A percentile compares a stretch with the other conserved stretches of the same genome.
Evolutionary conservation across 1,140 invertebrate genomes (phyloP).

Genomic region (Bilobella aurantiaca): DNA sequence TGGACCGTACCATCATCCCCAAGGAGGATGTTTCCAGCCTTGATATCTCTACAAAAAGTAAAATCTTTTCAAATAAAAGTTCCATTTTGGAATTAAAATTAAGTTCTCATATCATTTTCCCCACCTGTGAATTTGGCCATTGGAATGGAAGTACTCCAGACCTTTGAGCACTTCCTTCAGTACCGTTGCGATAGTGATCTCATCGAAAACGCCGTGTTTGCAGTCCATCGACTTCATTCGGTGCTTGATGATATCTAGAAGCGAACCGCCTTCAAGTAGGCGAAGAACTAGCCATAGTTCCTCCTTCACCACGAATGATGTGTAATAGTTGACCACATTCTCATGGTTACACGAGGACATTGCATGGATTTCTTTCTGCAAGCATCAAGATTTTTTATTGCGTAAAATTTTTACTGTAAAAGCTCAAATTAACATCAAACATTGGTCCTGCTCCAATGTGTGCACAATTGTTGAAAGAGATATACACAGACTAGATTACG

Average conservation of each 20-base stretch:
- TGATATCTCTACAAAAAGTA: too few relatives aligned
- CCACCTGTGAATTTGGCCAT: constrained; percentile 98
- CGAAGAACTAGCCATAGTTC: constrained; percentile 94
- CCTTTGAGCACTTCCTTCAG: constrained; percentile 96
- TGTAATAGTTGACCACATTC: constrained; percentile 99
- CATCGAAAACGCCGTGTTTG: constrained; percentile 94
- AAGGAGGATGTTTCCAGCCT: constrained; percentile 95
- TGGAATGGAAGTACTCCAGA: constrained; percentile 96
- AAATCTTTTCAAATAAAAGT: too few relatives aligned
- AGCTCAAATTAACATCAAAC: not conserved
- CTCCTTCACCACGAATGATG: constrained; percentile 94
- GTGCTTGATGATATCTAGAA: constrained; percentile 96
- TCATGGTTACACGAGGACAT: constrained; percentile 99
- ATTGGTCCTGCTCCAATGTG: too few relatives aligned
- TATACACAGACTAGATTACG: too few relatives aligned
- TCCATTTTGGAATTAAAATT: too few relatives aligned
- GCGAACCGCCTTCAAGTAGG: constrained; percentile 73
- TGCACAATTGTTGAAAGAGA: too few relatives aligned
- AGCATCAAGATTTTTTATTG: not conserved
- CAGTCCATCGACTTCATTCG: constrained; percentile 84
- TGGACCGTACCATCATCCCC: constrained; percentile 72
- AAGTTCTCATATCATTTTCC: too few relatives aligned
- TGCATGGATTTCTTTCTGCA: constrained; percentile 91
- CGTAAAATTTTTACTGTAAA: too few relatives aligned
- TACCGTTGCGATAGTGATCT: constrained; percentile 95